Conservation (phyloP, 2,888 invertebrate species). For the Phyllotreta striolata region DNA sequence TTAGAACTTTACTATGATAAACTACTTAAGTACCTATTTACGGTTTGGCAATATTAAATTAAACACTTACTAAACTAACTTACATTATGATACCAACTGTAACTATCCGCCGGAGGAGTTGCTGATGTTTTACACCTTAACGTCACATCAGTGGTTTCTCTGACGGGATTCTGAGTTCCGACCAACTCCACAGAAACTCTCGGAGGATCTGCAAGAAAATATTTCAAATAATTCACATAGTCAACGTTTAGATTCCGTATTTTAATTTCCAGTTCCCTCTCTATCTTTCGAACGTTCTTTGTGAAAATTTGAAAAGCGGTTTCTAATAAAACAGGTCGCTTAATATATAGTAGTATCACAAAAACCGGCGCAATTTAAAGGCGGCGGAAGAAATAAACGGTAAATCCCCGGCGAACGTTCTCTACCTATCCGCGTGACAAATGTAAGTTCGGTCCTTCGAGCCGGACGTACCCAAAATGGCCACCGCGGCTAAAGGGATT, state of each 20-base stretch:
- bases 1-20: not conserved
- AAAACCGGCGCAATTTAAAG: conserved; percentile 18
- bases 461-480: conserved; percentile 53
- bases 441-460: conserved; percentile 53
- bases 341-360: not conserved
- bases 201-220: conserved; percentile 75
- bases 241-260: too few relatives aligned
- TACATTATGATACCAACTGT: conserved; percentile 85
- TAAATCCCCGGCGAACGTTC: conserved; percentile 32
- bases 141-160: conserved; percentile 80
- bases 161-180: conserved; percentile 64
- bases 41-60: not conserved
- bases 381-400: conserved; percentile 26
- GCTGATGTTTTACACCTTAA: conserved; percentile 82
- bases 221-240: not conserved
- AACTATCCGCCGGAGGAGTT: conserved; percentile 76
- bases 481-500: conserved; percentile 57
- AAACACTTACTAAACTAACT: conserved; percentile 56
- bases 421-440: conserved; percentile 50
- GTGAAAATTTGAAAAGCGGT: conserved; percentile 2
- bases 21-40: too few relatives aligned
- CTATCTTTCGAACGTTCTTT: not conserved
- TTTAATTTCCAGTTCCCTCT: not conserved
- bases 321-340: conserved; percentile 6
- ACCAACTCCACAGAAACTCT: conserved; percentile 73